Evolutionary conservation across 1,140 invertebrate genomes (phyloP), one percentile per base, ranked within the genome.

Genomic region (Drosophila repletoides): DNA sequence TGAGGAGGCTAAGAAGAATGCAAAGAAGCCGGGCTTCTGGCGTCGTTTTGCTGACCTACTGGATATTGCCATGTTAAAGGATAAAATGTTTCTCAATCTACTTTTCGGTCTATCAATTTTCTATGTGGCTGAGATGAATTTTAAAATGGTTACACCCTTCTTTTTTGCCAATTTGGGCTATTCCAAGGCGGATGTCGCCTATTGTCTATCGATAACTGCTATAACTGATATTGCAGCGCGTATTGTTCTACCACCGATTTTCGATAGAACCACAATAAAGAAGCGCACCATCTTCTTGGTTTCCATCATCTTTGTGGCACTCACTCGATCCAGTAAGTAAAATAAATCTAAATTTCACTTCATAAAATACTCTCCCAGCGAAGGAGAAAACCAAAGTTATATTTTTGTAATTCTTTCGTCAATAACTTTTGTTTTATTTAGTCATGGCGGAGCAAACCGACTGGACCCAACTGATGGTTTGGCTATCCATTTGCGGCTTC

Each of bases 141-240:
- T 95, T 79, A 94, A 95, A 88, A 93, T 95, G 92, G 93, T 95
- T 40, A 94, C 93, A 28, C 94, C 94, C 7, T 95, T 95, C 83
- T 95, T 95, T 77, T 93, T 95, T 51, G 91, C 91, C 41, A 92
- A 91, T 74, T 90, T 95, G 60, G 94, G 94, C 59, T 94, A 94
- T 79, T 91, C 91, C 40, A 93, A 93, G 88, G 89, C 91, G 3
- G 93, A 95, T 58, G 92, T 94, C 4, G 94, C 94, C 17, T 93
- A 93, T 60, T 95, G 94, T 76, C 91, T 95, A 10, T 94, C 94
- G 0, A 92, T 95, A 55, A 94, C 94, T 12, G 94, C 94, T 7
- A 93, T 94, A 15, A 93, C 93, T 14, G 94, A 95, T 77, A 94
- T 95, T 45, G 89, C 94, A 9, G 94, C 94, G 1, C 91, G 94